Conservation (phyloP, 2,113 vertebrate species). For the Oryzias celebensis region DNA sequence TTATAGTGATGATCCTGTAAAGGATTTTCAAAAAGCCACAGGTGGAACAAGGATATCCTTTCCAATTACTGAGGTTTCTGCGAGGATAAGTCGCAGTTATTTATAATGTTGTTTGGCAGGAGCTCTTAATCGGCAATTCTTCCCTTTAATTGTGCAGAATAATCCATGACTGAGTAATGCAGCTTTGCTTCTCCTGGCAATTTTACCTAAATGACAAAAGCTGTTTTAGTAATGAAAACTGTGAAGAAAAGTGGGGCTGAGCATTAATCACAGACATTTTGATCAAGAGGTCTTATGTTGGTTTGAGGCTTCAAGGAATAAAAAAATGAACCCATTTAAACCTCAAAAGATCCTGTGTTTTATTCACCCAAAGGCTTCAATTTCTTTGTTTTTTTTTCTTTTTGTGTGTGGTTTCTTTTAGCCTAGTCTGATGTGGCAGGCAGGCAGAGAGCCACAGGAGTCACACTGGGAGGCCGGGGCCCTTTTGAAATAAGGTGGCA, state of each 20-base stretch:
- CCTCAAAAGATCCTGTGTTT: background rate
- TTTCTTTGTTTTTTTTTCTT: conserved; percentile 3
- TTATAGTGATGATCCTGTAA: too few relatives aligned
- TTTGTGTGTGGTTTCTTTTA: conserved; percentile 7
- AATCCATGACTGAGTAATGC: conserved; percentile 26
- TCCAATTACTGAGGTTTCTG: conserved; percentile 8
- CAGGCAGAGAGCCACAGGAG: conserved; percentile 25
- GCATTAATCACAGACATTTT: conserved; percentile 5
- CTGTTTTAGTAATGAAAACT: conserved; percentile 11
- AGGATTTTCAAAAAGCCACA: too few relatives aligned
- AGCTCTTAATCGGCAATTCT: background rate
- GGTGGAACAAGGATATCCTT: background rate
- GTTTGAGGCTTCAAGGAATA: conserved; percentile 3
- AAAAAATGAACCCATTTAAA: background rate
- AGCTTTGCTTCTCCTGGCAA: background rate
- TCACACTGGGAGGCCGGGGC: conserved; percentile 22
- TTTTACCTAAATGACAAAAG: conserved; percentile 16
- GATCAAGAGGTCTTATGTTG: conserved; percentile 1
- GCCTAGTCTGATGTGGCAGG: conserved; percentile 22
- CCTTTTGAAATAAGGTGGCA: conserved; percentile 36
- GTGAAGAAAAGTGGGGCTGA: background rate
- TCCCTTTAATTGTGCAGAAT: conserved; percentile 17
- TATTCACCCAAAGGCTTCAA: background rate
- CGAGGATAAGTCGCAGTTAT: conserved; percentile 27
- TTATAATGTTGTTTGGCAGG: conserved; percentile 10